These are phyloP conservation scores for Cenopis cana DNA, from an alignment of 2,888 invertebrate genomes.

Conservation along the genomic window DNA sequence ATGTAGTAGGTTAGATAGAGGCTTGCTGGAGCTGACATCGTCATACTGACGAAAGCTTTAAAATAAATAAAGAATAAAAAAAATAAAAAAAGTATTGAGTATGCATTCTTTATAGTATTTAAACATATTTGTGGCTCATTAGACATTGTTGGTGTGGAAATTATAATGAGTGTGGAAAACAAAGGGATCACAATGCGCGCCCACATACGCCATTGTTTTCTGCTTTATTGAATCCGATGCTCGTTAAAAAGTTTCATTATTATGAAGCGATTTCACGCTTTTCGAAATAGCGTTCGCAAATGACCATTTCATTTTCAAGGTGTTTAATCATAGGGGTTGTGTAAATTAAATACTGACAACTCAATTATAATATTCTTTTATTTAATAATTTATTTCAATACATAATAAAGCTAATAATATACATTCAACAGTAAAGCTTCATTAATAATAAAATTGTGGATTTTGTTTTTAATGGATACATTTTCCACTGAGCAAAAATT, in stretches of 20 bases:
- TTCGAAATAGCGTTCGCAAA: constrained; percentile 17
- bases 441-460: neutral
- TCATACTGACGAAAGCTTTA: too few relatives aligned
- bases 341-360: neutral
- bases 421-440: constrained; percentile 6
- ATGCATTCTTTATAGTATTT: constrained; percentile 47
- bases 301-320: constrained; percentile 30
- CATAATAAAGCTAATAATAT: too few relatives aligned
- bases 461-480: neutral
- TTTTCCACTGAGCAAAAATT: neutral
- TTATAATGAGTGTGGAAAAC: constrained; percentile 73
- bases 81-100: neutral
- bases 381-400: neutral
- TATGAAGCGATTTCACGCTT: constrained; percentile 39
- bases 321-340: constrained; percentile 17
- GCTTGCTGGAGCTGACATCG: too few relatives aligned
- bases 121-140: constrained; percentile 68
- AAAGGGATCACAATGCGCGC: constrained; percentile 72
- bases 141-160: constrained; percentile 69
- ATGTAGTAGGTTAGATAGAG: too few relatives aligned
- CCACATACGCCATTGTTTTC: constrained; percentile 76
- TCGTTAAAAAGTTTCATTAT: constrained; percentile 71
- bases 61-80: too few relatives aligned
- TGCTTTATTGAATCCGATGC: constrained; percentile 76
- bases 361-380: constrained; percentile 4